These are phyloP conservation scores for Manis pentadactyla DNA, from an alignment of 2,797 vertebrate species.

Conservation along the genomic window DNA sequence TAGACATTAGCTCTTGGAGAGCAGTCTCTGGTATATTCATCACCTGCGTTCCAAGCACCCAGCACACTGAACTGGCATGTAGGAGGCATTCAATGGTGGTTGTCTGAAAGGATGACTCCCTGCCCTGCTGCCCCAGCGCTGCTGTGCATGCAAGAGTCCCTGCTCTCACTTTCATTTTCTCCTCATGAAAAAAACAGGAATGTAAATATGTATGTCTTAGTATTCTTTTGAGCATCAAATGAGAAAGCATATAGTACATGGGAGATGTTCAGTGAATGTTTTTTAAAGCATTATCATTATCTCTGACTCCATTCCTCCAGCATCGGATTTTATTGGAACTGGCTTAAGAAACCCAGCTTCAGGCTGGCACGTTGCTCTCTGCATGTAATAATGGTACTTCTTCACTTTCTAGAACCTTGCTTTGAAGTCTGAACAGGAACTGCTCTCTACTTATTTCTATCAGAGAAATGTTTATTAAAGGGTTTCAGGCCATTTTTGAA, in stretches of 20 bases:
- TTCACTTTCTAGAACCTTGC: not conserved
- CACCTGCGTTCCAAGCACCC: not conserved
- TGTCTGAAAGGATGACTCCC: not conserved
- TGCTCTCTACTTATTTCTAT: not conserved
- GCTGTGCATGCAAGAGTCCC: not conserved
- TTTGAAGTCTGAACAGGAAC: not conserved
- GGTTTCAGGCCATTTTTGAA: not conserved
- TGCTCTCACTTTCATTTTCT: not conserved
- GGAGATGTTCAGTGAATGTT: not conserved
- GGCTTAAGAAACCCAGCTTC: not conserved
- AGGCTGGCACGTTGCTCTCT: not conserved
- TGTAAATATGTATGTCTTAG: not conserved
- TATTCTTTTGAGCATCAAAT: not conserved
- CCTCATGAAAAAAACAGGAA: not conserved
- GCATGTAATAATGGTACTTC: not conserved
- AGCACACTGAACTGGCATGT: not conserved
- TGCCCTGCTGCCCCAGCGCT: not conserved
- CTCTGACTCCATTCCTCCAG: not conserved
- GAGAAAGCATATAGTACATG: not conserved
- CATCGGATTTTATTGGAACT: not conserved
- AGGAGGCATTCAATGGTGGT: not conserved
- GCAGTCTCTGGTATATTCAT: not conserved
- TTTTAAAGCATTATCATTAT: not conserved
- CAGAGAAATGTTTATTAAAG: conserved; percentile 36
- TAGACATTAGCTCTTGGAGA: not conserved